These are phyloP conservation scores for Pteruthius melanotis DNA, from an alignment of 2,113 vertebrate species.

Conservation along the genomic window DNA sequence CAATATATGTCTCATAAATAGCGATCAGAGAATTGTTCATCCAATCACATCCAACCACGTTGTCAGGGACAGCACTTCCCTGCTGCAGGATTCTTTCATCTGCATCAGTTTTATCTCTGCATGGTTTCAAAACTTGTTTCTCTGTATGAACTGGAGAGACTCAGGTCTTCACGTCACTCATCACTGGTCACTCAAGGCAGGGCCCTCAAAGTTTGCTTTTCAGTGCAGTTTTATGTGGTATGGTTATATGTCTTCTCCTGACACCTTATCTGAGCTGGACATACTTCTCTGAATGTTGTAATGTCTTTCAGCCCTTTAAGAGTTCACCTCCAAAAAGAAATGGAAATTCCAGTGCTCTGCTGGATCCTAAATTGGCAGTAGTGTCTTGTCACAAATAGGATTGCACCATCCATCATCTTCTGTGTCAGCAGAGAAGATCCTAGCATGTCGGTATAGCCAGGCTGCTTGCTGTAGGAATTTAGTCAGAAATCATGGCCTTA, in stretches of 20 bases:
- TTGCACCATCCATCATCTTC: neutral
- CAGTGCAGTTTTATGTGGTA: neutral
- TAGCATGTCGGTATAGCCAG: neutral
- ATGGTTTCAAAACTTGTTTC: neutral
- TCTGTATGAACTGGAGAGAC: neutral
- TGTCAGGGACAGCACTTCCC: neutral
- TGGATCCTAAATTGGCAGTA: neutral
- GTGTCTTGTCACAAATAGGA: neutral
- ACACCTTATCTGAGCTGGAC: neutral
- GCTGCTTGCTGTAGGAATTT: neutral
- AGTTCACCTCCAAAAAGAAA: neutral
- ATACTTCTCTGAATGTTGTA: neutral
- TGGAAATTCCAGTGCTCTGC: neutral
- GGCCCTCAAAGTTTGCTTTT: neutral
- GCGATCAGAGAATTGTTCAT: neutral
- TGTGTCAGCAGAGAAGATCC: neutral
- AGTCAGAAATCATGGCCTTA: neutral
- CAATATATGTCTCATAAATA: fast-evolving
- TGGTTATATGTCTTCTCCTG: neutral
- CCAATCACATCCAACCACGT: neutral
- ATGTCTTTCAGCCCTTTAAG: neutral
- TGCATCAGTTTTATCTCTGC: neutral
- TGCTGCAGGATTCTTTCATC: neutral
- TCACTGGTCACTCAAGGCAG: neutral
- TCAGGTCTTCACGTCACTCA: neutral